A percentile compares a stretch with the other conserved stretches of the same genome.
Conservation (phyloP, 2,113 vertebrate species). For the Forbesichthys papilliferus region DNA sequence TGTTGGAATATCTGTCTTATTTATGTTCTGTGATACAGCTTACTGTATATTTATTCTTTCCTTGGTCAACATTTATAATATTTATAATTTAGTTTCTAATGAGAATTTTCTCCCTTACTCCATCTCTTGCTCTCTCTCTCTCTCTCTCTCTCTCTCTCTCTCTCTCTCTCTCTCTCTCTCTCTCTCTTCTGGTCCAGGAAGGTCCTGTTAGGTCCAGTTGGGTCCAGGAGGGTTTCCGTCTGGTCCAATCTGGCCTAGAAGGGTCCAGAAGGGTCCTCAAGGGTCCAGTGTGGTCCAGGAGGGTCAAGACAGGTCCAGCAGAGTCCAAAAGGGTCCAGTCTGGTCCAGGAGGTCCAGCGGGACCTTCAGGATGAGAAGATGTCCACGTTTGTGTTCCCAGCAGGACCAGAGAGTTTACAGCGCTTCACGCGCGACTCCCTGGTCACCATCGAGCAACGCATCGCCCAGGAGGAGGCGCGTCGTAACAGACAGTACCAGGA, state of each 20-base stretch:
- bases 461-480: conserved; percentile 60
- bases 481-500: conserved; percentile 62
- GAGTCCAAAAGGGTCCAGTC: conserved; percentile 58
- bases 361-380: conserved; percentile 75
- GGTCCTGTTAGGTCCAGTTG: not conserved
- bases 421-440: conserved; percentile 74
- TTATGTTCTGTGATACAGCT: not conserved
- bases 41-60: not conserved
- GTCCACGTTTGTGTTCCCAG: conserved; percentile 74
- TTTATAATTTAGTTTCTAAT: conserved; percentile 1
- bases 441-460: conserved; percentile 71
- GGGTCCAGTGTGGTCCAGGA: too few relatives aligned
- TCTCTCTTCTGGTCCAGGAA: not conserved
- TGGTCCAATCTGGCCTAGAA: too few relatives aligned
- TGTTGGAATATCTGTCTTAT: not conserved
- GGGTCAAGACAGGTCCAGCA: conserved; percentile 5
- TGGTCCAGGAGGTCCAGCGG: conserved; percentile 49
- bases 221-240: too few relatives aligned
- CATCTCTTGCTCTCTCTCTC: not conserved
- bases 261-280: too few relatives aligned
- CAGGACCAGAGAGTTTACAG: conserved; percentile 75
- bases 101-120: not conserved
- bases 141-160: not conserved
- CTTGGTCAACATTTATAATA: not conserved
- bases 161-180: not conserved